Evolutionary conservation across 2,888 invertebrate genomes (phyloP), one percentile per base, ranked within the genome.

Genomic region (Agrochola lychnidis): DNA sequence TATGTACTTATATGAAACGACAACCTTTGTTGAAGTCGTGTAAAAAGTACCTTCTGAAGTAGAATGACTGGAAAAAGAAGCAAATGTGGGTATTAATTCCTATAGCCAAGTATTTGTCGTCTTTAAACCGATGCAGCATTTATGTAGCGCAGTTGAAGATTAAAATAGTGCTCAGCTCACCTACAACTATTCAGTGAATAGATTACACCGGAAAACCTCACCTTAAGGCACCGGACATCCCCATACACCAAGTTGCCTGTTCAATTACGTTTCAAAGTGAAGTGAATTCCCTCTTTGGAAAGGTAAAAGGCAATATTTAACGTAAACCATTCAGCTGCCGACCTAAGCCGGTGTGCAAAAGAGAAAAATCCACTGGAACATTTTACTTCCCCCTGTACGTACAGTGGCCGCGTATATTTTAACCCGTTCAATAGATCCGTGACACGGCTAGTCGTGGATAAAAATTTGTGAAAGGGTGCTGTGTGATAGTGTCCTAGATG

Each of bases 301-400:
- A 76, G 76, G 90, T 90, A 88, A 90, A 90, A 89, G 82, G 89
- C 86, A 89, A 91, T 90, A 91, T 90, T 90, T 91, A 90, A 92
- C 89, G 88, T 84, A 88, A 88, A 87, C 87, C 83, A 81, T 85
- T 84, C 82, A 84, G 73, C 74, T 73, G 56, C 81, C 82, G 78
- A 80, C 81, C 77, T 81, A 79, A 87, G 82, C 87, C 82, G 61
- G 72, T 71, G 82, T 69, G 81, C 83, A 87, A 87, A 89, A 85
- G 79, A 84, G 85, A 84, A 86, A 82, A 87, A 82, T 84, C 77
- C 80, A 77, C 64, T 76, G 61, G 79, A 86, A 79, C 76, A 80
- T 84, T 87, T 82, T 73, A 81, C 85, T 85, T 40, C 80, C 66
- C 61, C 68, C 69, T 73, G 83, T 76, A 62, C 66, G 83, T 76